phyloP scores from a whole-genome alignment of 2,113 vertebrate species.

The Cololabis saira region DNA sequence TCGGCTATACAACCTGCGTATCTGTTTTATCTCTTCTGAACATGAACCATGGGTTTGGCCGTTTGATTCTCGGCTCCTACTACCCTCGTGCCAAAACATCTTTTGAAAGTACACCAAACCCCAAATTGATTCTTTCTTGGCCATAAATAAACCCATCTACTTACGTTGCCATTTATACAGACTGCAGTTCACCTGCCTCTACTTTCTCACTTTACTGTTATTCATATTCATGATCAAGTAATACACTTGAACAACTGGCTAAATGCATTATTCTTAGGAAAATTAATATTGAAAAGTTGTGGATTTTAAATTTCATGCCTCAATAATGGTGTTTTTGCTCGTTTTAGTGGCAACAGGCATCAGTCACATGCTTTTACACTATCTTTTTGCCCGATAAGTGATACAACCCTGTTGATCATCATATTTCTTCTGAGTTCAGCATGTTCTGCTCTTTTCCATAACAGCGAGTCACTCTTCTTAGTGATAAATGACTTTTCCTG shows the following conservation, averaged over 20 bases:
- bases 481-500: constrained; percentile 14
- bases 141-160: not conserved
- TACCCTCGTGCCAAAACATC: too few species aligned
- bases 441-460: constrained; percentile 26
- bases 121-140: not conserved
- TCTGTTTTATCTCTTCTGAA: too few species aligned
- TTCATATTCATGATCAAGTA: not conserved
- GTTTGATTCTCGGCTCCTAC: too few species aligned
- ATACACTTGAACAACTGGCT: too few species aligned
- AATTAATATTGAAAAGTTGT: not conserved
- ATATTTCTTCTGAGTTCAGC: constrained; percentile 31
- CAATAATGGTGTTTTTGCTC: not conserved
- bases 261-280: not conserved
- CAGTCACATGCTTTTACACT: not conserved
- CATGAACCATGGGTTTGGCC: too few species aligned
- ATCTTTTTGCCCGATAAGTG: constrained; percentile 7
- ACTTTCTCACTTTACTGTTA: not conserved
- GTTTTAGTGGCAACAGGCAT: not conserved
- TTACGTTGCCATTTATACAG: not conserved
- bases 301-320: too few species aligned
- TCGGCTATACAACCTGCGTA: too few species aligned
- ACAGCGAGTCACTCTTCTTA: constrained; percentile 29
- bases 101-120: too few species aligned
- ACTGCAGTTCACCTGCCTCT: not conserved
- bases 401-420: constrained; percentile 14